Percentiles rank a stretch among this genome's conserved stretches.
phyloP scores from a whole-genome alignment of 2,888 invertebrate genomes.

The Anorthoa munda region DNA sequence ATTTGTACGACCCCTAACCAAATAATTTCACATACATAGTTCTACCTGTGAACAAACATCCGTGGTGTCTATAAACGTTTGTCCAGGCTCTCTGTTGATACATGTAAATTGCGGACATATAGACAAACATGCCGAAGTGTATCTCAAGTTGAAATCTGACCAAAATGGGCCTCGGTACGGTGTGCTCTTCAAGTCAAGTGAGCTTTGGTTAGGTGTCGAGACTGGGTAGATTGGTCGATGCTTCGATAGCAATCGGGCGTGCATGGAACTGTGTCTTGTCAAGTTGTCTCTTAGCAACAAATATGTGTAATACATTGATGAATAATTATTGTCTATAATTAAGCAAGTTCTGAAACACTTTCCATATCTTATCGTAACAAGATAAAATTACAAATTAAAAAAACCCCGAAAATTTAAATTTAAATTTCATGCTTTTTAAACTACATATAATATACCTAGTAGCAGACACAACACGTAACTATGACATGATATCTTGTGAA shows the following conservation, averaged over 20 bases:
- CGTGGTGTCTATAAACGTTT: conserved; percentile 7
- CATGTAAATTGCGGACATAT: conserved; percentile 36
- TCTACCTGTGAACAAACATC: conserved; percentile 3
- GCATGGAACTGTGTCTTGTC: not conserved
- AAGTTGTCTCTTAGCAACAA: not conserved
- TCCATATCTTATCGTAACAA: too few relatives aligned
- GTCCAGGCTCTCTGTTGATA: not conserved
- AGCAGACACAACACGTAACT: too few relatives aligned
- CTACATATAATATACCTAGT: too few relatives aligned
- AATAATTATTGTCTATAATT: too few relatives aligned
- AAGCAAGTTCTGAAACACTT: too few relatives aligned
- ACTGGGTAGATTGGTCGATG: not conserved
- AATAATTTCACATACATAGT: not conserved
- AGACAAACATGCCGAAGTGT: conserved; percentile 28
- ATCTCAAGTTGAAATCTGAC: conserved; percentile 42
- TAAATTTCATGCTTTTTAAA: too few relatives aligned
- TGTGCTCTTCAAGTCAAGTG: conserved; percentile 42
- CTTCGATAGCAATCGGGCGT: not conserved
- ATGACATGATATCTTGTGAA: too few relatives aligned
- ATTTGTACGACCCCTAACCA: not conserved
- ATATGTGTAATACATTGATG: too few relatives aligned
- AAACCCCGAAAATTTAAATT: too few relatives aligned
- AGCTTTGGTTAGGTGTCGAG: conserved; percentile 13
- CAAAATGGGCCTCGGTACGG: conserved; percentile 29
- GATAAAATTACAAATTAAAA: too few relatives aligned